Evolutionary conservation across 2,113 vertebrate species (phyloP).

Genomic region (Phaetusa simplex): DNA sequence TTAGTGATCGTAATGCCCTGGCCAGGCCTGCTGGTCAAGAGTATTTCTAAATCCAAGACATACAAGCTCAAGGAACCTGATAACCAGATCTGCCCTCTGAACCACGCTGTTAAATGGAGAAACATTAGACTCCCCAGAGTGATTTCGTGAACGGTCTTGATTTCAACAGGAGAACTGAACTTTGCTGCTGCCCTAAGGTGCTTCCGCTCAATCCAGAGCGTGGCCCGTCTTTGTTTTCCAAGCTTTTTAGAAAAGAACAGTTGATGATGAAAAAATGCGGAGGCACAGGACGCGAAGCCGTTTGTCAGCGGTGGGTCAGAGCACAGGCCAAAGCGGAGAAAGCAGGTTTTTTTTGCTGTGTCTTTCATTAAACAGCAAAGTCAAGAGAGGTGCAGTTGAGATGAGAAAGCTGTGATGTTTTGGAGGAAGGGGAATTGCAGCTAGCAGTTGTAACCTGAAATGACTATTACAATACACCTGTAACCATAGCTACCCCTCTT

Average conservation of each 20-base stretch:
- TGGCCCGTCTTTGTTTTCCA: not conserved
- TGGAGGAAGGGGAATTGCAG: not conserved
- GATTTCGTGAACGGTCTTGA: accelerated
- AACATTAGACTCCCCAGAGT: accelerated
- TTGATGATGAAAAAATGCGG: not conserved
- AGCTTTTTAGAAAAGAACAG: not conserved
- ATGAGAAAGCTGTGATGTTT: not conserved
- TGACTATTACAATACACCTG: not conserved
- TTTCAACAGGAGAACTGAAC: not conserved
- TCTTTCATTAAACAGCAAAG: not conserved
- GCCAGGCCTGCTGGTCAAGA: not conserved
- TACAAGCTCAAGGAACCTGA: not conserved
- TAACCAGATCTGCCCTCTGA: not conserved
- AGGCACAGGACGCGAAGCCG: accelerated
- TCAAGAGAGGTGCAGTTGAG: not conserved
- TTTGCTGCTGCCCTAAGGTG: not conserved
- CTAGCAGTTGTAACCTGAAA: not conserved
- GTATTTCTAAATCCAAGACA: not conserved
- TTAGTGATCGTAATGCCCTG: not conserved
- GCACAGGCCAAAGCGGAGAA: not conserved
- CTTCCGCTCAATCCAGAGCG: not conserved
- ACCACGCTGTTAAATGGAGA: accelerated
- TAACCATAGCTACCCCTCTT: not conserved
- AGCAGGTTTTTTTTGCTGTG: not conserved
- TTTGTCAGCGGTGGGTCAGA: not conserved